Evolutionary conservation across 2,113 vertebrate species (phyloP).

Genomic region (Oryzias melastigma): DNA sequence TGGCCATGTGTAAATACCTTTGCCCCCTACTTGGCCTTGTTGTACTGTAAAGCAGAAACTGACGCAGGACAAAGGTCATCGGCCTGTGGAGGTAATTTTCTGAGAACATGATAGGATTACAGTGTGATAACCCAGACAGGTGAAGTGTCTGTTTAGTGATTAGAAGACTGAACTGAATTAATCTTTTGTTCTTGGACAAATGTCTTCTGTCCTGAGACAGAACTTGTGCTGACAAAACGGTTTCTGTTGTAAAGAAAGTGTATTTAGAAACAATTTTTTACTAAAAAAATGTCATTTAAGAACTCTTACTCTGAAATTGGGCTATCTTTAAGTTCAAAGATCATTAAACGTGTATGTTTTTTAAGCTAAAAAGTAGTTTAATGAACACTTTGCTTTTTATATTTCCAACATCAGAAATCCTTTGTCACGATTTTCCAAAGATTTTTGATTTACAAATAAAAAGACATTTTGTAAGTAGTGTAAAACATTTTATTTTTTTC

Average conservation of each 20-base stretch:
- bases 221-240: neutral
- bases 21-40: conserved; percentile 29
- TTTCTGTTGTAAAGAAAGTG: neutral
- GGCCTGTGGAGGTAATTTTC: conserved; percentile 22
- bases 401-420: neutral
- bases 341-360: neutral
- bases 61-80: conserved; percentile 48
- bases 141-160: neutral
- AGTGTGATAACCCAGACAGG: conserved; percentile 20
- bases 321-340: conserved; percentile 11
- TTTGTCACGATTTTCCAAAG: neutral
- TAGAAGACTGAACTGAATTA: neutral
- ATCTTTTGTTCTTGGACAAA: neutral
- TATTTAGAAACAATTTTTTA: neutral
- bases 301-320: conserved; percentile 2
- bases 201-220: neutral
- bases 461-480: neutral
- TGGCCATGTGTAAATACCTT: conserved; percentile 26
- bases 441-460: neutral
- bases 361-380: too few relatives aligned
- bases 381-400: neutral
- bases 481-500: too few relatives aligned
- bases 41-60: conserved; percentile 18
- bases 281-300: conserved; percentile 11
- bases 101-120: conserved; percentile 18